A percentile compares a stretch with the other conserved stretches of the same genome.
Conservation (phyloP, 2,113 vertebrate genomes). For the Picathartes gymnocephalus region DNA sequence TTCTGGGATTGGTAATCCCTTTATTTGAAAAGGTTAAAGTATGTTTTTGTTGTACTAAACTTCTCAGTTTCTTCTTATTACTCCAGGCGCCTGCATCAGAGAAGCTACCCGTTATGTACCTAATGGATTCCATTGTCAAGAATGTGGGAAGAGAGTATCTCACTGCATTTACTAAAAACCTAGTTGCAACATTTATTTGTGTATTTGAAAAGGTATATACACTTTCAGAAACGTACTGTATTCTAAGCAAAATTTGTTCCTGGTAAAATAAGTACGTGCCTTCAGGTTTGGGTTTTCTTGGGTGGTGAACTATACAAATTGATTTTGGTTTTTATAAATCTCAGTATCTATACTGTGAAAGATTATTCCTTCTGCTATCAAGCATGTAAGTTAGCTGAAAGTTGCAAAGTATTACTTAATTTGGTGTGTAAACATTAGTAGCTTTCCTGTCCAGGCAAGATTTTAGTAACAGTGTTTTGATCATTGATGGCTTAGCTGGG, state of each 20-base stretch:
- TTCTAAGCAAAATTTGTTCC: constrained; percentile 55
- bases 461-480: not conserved
- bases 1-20: constrained; percentile 67
- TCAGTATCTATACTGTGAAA: not conserved
- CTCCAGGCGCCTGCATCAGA: constrained; percentile 92
- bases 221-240: constrained; percentile 72
- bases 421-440: not conserved
- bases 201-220: constrained; percentile 99
- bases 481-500: not conserved
- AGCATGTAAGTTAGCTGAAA: not conserved
- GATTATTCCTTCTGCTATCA: not conserved
- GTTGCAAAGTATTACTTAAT: not conserved
- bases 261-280: constrained; percentile 74
- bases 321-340: not conserved
- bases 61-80: constrained; percentile 98
- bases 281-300: constrained; percentile 70
- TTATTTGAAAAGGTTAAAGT: constrained; percentile 51
- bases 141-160: constrained; percentile 99
- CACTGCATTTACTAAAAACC: constrained; percentile 99
- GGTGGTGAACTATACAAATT: not conserved
- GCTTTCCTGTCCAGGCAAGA: not conserved
- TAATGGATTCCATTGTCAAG: constrained; percentile 99
- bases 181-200: constrained; percentile 99
- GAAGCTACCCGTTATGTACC: constrained; percentile 99
- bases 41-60: constrained; percentile 88